These are phyloP conservation scores for Meteorus colon DNA, from an alignment of 2,888 invertebrate species.

Conservation along the genomic window DNA sequence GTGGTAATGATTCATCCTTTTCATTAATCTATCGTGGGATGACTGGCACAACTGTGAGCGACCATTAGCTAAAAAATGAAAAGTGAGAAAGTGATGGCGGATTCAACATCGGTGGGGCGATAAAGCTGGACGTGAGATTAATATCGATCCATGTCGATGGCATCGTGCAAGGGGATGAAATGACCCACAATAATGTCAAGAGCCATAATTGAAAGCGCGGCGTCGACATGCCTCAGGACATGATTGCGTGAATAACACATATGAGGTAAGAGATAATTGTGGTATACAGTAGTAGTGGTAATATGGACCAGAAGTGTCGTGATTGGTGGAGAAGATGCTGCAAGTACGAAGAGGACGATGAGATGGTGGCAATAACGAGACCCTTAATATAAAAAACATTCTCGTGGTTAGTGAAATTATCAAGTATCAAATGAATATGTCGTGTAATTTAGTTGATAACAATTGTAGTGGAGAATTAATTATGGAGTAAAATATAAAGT, in stretches of 20 bases:
- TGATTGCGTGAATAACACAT: neutral
- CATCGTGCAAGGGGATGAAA: neutral
- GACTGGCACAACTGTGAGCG: no score
- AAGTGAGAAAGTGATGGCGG: neutral
- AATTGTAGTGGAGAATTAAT: neutral
- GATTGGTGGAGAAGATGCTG: neutral
- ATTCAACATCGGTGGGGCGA: constrained; percentile 13
- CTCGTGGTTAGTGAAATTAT: neutral
- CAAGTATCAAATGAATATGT: neutral
- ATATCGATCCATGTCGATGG: constrained; percentile 9
- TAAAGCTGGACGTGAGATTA: constrained; percentile 17
- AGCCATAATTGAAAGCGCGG: neutral
- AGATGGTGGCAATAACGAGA: neutral
- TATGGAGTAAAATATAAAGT: neutral
- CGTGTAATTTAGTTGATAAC: neutral
- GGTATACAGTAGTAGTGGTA: neutral
- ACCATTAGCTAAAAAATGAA: neutral
- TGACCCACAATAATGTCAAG: constrained; percentile 7
- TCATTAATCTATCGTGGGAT: no score
- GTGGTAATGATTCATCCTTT: no score
- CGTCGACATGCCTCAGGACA: neutral
- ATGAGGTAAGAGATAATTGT: neutral
- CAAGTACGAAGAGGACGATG: neutral
- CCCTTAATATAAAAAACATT: neutral
- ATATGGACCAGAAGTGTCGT: neutral